Conservation (phyloP, 2,888 invertebrate genomes). For the Microplitis manilae region DNA sequence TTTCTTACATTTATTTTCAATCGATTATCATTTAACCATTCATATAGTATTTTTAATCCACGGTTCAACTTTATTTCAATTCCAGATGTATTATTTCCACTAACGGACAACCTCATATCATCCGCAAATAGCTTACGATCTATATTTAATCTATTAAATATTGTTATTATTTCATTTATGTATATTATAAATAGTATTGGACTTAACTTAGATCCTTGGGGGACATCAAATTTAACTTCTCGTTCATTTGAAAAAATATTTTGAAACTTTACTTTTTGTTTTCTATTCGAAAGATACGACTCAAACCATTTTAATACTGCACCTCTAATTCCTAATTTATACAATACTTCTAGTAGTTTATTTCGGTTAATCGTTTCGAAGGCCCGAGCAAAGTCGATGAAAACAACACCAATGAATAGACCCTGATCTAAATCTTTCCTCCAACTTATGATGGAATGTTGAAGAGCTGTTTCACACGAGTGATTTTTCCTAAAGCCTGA, state of each 20-base stretch:
- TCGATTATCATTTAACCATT: neutral
- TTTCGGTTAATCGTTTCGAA: slow-evolving; percentile 45
- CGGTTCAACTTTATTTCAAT: neutral
- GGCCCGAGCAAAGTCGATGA: slow-evolving; percentile 46
- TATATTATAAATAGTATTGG: slow-evolving; percentile 26
- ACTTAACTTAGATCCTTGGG: slow-evolving; percentile 29
- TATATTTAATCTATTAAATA: slow-evolving; percentile 1
- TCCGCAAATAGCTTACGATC: slow-evolving; percentile 26
- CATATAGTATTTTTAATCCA: neutral
- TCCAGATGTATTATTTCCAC: too few relatives aligned
- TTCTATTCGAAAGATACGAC: slow-evolving; percentile 33
- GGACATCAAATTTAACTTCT: slow-evolving; percentile 16
- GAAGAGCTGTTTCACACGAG: slow-evolving; percentile 45
- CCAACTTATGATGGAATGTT: slow-evolving; percentile 36
- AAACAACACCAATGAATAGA: slow-evolving; percentile 35
- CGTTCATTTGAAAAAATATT: neutral
- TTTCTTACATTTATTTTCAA: neutral
- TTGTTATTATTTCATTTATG: slow-evolving; percentile 13
- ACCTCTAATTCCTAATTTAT: slow-evolving; percentile 26
- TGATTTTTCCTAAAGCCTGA: slow-evolving; percentile 45
- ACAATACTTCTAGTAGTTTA: slow-evolving; percentile 33
- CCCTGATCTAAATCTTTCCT: slow-evolving; percentile 37
- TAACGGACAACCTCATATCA: neutral
- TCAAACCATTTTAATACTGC: slow-evolving; percentile 32
- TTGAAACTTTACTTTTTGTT: slow-evolving; percentile 10